Base-by-base conservation (phyloP, 2,888 invertebrate genomes). In the Nemapogon koenigi region DNA sequence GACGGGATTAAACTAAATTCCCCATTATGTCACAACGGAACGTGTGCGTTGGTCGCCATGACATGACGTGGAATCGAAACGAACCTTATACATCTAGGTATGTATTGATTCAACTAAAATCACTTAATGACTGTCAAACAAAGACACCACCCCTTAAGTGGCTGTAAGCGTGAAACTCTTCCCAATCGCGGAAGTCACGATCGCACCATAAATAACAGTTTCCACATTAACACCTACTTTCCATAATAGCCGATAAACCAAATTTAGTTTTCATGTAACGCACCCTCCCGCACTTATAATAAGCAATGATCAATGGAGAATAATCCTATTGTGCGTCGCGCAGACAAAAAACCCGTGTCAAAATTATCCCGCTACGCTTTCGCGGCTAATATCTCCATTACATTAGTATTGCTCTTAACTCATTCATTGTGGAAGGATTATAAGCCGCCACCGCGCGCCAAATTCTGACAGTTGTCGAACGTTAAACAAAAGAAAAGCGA, bases 211-310 rank as follows among this genome's bases (percentile, higher is more conserved):
- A 75, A 78, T 76, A 63, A 69, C 62, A 59, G 52, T 57, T 65
- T 57, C 62, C 62, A 69, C 71, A 76, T 75, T 73, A 75, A 67
- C 78, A 76, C 76, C 75, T 75, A 75, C 71, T 76, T 73, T 72
- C 72, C 78, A 76, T 78, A 76, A 76, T 71, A 71, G 72, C 68
- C 76, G 76, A 76, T 76, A 76, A 76, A 76, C 76, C 75, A 78
- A 78, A 78, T 78, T 78, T 76, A 72, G 75, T 76, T 78, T 78
- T 70, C 76, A 72, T 76, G 76, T 78, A 64, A 62, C 71, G 60
- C 71, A 72, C 76, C 76, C 78, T 75, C 64, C 53, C 58, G 61
- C 72, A 68, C 75, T 76, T 75, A 73, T 73, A 73, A 71, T 76
- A 76, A 75, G 75, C 72, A 68, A 62, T 76, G 76, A 78, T 78